These are phyloP conservation scores for Sprattus sprattus DNA, from an alignment of 2,113 vertebrate genomes.

Conservation along the genomic window DNA sequence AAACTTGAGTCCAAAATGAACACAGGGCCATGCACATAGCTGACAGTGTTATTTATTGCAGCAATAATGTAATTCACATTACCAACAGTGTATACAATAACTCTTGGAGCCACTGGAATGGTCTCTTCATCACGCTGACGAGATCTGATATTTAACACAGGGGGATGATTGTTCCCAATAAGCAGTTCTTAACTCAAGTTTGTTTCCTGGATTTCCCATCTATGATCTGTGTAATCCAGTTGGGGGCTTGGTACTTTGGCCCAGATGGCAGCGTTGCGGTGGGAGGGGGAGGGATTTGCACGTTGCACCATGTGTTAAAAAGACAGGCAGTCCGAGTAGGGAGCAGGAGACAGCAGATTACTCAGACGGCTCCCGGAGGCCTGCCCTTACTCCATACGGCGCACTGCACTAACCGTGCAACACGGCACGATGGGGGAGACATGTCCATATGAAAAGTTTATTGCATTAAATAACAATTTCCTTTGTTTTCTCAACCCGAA, in stretches of 20 bases:
- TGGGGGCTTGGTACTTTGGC: not conserved
- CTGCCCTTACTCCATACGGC: not conserved
- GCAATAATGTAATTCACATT: not conserved
- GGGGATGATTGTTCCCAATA: not conserved
- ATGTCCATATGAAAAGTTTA: slow-evolving; percentile 12
- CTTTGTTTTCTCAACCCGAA: not conserved
- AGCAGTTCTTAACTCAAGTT: not conserved
- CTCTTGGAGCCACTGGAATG: not conserved
- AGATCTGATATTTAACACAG: not conserved
- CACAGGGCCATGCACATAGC: not conserved
- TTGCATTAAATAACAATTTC: slow-evolving; percentile 22
- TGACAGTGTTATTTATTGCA: not conserved
- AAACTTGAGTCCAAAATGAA: not conserved
- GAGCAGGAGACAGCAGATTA: not conserved
- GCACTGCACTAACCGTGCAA: not conserved
- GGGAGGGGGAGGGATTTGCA: slow-evolving; percentile 17
- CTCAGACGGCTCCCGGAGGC: not conserved
- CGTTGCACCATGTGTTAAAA: slow-evolving; percentile 1
- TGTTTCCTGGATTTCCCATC: not conserved
- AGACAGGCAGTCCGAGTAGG: not conserved
- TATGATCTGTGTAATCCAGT: slow-evolving; percentile 3
- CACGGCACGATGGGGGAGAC: not conserved
- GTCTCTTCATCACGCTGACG: not conserved
- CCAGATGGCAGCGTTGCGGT: not conserved
- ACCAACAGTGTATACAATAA: not conserved